Evolutionary conservation across 2,797 vertebrate species (phyloP).

Genomic region (Enteromius trimaculatus): DNA sequence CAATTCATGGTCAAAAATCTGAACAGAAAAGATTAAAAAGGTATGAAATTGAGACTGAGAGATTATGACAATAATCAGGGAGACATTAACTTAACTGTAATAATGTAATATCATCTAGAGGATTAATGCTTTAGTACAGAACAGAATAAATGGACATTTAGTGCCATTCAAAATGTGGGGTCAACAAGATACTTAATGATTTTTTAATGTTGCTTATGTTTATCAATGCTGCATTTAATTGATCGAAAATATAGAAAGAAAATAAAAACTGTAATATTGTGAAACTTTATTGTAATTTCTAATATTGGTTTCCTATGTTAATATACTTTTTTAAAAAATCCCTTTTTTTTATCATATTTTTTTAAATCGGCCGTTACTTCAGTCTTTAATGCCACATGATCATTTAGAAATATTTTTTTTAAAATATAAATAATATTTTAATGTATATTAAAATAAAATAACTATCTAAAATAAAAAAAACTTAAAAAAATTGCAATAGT

Average conservation of each 20-base stretch:
- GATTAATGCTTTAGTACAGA: neutral
- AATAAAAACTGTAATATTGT: neutral
- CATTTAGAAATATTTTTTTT: no score
- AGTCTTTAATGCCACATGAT: no score
- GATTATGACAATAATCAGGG: neutral
- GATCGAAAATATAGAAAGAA: neutral
- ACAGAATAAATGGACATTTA: neutral
- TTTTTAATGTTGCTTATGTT: neutral
- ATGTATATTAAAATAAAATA: neutral
- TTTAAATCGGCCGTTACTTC: neutral
- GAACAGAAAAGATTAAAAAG: constrained; percentile 1
- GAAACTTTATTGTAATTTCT: no score
- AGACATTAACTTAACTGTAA: neutral
- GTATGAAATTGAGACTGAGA: neutral
- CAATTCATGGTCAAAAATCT: neutral
- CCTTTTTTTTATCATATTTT: neutral
- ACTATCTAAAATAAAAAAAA: neutral
- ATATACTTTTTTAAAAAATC: no score
- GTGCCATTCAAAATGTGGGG: neutral
- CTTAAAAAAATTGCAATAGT: neutral
- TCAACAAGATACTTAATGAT: neutral
- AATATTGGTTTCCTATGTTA: neutral
- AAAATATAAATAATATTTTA: neutral
- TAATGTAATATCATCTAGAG: constrained; percentile 3
- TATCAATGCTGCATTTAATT: neutral